phyloP scores from a whole-genome alignment of 2,113 vertebrate species.

The Phasianus colchicus region DNA sequence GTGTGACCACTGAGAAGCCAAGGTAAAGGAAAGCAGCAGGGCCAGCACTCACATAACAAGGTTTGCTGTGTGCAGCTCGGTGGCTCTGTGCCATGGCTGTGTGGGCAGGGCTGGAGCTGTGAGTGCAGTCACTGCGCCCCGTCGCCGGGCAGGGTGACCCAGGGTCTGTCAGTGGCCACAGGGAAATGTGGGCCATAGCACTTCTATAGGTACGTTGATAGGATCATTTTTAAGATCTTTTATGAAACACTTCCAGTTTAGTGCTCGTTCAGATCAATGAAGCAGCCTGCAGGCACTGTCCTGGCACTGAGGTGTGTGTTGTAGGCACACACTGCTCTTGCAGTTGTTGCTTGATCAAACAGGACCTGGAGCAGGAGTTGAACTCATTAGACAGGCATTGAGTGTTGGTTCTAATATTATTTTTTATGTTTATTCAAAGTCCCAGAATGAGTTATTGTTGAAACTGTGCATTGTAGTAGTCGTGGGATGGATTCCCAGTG shows the following conservation, averaged over 20 bases:
- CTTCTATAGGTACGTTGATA: too few species aligned
- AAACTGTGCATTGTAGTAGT: not conserved
- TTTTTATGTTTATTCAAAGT: not conserved
- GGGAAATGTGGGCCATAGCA: too few species aligned
- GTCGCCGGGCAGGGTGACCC: accelerated
- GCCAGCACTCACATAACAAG: accelerated
- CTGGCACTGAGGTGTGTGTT: too few species aligned
- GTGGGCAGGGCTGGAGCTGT: accelerated
- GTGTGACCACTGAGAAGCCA: not conserved
- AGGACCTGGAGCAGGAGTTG: not conserved
- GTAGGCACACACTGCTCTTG: not conserved
- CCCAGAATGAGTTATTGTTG: not conserved
- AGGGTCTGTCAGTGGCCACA: not conserved
- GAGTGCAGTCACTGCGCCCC: not conserved
- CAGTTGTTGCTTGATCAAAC: not conserved
- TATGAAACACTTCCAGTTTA: not conserved
- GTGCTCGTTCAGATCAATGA: not conserved
- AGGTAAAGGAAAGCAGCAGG: not conserved
- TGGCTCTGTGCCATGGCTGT: not conserved
- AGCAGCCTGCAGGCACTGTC: not conserved
- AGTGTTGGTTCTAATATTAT: too few species aligned
- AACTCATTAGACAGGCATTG: too few species aligned
- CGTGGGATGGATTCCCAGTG: not conserved
- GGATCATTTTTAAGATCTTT: not conserved
- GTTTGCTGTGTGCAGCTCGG: not conserved